A percentile compares a stretch with the other conserved stretches of the same genome.
phyloP scores from a whole-genome alignment of 35 echinoderm and acorn worm genomes.

The Amphiura filiformis region DNA sequence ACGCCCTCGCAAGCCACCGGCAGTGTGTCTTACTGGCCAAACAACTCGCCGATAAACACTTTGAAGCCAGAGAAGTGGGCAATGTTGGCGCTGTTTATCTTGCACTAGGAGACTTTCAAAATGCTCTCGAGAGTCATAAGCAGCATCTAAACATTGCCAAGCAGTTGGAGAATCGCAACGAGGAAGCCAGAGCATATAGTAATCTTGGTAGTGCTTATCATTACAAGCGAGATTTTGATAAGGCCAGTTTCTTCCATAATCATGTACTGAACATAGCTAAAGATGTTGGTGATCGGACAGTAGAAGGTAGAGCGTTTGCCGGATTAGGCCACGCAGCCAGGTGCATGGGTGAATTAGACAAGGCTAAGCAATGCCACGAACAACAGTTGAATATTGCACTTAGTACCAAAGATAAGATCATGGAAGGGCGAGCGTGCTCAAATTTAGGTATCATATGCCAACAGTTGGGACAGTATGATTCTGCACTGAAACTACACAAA shows the following conservation, averaged over 20 bases:
- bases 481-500: slow-evolving; percentile 93
- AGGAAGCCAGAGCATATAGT: slow-evolving; percentile 93
- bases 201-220: slow-evolving; percentile 99
- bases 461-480: slow-evolving; percentile 87
- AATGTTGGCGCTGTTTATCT: slow-evolving; percentile 92
- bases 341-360: slow-evolving; percentile 73
- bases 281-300: slow-evolving; percentile 73
- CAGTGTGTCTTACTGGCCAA: slow-evolving; percentile 94
- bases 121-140: slow-evolving; percentile 92
- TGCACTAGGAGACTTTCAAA: slow-evolving; percentile 80
- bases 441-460: slow-evolving; percentile 98
- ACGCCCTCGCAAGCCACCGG: slow-evolving; percentile 93
- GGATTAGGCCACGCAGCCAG: slow-evolving; percentile 90
- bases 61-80: slow-evolving; percentile 96
- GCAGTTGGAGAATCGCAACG: slow-evolving; percentile 87
- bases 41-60: slow-evolving; percentile 99
- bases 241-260: slow-evolving; percentile 77
- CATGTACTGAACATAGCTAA: slow-evolving; percentile 84
- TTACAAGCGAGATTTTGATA: slow-evolving; percentile 87
- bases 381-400: slow-evolving; percentile 96
- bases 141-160: slow-evolving; percentile 84
- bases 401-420: slow-evolving; percentile 84
- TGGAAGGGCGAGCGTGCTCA: slow-evolving; percentile 91
- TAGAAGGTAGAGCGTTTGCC: slow-evolving; percentile 91
- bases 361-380: slow-evolving; percentile 87